Evolutionary conservation across 2,113 vertebrate genomes (phyloP).

Genomic region (Phaetusa simplex): DNA sequence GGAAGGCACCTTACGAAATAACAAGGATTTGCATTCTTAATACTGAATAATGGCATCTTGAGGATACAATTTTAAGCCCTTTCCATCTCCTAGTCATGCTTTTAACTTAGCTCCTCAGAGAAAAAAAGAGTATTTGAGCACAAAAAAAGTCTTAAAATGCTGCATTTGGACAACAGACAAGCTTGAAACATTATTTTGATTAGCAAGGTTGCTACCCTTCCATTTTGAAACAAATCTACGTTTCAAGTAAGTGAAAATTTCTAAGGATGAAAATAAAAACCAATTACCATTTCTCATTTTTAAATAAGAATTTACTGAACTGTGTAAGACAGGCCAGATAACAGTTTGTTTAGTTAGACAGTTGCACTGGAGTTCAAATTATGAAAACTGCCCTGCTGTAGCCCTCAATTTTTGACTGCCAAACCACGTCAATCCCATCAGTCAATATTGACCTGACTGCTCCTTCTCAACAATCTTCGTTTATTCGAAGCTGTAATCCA

Average conservation of each 20-base stretch:
- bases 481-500: conserved; percentile 19
- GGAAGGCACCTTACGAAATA: not conserved
- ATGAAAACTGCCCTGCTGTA: not conserved
- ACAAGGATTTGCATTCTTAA: not conserved
- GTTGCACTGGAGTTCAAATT: not conserved
- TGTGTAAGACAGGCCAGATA: not conserved
- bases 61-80: not conserved
- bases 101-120: not conserved
- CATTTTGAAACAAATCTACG: not conserved
- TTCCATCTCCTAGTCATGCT: not conserved
- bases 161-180: not conserved
- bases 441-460: conserved; percentile 16
- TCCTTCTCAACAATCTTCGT: not conserved
- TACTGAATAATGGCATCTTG: not conserved
- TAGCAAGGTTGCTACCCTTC: not conserved
- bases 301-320: not conserved
- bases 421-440: not conserved
- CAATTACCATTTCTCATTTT: not conserved
- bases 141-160: not conserved
- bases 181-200: not conserved
- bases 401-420: not conserved
- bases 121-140: not conserved
- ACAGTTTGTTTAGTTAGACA: not conserved
- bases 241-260: not conserved
- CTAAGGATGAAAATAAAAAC: not conserved